Percentiles rank a stretch among this genome's conserved stretches.
Conservation (phyloP, 2,888 invertebrate genomes). For the Cylindroiulus punctatus region DNA sequence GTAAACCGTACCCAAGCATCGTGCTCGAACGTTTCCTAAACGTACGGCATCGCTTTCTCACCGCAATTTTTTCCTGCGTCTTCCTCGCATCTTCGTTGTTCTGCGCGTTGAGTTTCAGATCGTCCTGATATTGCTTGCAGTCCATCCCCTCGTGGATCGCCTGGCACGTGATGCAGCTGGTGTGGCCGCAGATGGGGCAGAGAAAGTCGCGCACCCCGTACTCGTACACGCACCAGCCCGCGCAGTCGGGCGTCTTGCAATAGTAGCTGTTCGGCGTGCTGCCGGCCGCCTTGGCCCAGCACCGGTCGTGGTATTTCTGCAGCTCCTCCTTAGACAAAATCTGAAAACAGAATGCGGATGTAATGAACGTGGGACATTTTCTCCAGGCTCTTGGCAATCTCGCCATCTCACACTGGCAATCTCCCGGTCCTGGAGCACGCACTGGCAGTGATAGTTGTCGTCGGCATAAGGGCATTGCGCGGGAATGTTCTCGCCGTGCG, state of each 20-base stretch:
- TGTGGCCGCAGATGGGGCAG: slow-evolving; percentile 82
- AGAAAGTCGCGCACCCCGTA: slow-evolving; percentile 84
- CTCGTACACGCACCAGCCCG: slow-evolving; percentile 89
- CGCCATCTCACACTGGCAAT: slow-evolving; percentile 75
- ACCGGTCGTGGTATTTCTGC: slow-evolving; percentile 81
- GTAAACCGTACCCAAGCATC: too few relatives aligned
- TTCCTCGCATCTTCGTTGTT: slow-evolving; percentile 77
- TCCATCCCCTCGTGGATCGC: slow-evolving; percentile 81
- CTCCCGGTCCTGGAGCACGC: slow-evolving; percentile 84
- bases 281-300: slow-evolving; percentile 83
- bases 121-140: slow-evolving; percentile 82
- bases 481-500: slow-evolving; percentile 80
- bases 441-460: slow-evolving; percentile 79
- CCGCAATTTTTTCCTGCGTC: slow-evolving; percentile 81
- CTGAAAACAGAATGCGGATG: slow-evolving; percentile 63
- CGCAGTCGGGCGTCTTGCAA: slow-evolving; percentile 88
- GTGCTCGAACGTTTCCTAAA: too few relatives aligned
- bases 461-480: slow-evolving; percentile 85
- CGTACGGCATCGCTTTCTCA: slow-evolving; percentile 60
- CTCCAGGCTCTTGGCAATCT: neutral
- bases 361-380: neutral
- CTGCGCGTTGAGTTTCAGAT: slow-evolving; percentile 70
- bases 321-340: slow-evolving; percentile 77
- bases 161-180: slow-evolving; percentile 89
- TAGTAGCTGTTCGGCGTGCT: slow-evolving; percentile 83